Evolutionary conservation across 2,888 invertebrate species (phyloP).

Genomic region (Lithophane leautieri): DNA sequence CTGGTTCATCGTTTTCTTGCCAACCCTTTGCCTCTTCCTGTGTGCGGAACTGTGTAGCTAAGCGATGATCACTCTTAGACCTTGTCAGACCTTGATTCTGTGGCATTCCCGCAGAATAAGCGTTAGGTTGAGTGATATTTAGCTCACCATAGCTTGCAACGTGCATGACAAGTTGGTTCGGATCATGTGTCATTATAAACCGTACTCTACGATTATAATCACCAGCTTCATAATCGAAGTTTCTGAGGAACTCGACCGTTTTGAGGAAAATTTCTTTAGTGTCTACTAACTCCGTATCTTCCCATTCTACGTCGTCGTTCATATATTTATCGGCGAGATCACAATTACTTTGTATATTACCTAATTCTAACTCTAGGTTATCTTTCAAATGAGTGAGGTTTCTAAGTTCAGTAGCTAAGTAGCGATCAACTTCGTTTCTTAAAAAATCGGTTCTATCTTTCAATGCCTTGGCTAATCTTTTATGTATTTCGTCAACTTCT

Average conservation of each 20-base stretch:
- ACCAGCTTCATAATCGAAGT: constrained; percentile 98
- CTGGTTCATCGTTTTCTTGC: constrained; percentile 92
- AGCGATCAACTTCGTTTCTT: constrained; percentile 97
- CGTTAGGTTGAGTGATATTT: constrained; percentile 93
- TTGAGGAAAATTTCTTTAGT: constrained; percentile 98
- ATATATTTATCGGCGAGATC: constrained; percentile 98
- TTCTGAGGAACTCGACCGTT: constrained; percentile 98
- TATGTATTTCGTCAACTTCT: constrained; percentile 98
- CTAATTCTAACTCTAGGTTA: constrained; percentile 98
- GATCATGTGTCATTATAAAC: constrained; percentile 97
- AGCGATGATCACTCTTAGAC: constrained; percentile 97
- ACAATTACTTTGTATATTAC: constrained; percentile 98
- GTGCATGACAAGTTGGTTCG: constrained; percentile 96
- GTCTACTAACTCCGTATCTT: constrained; percentile 97
- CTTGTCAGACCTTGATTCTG: constrained; percentile 95
- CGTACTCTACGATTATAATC: constrained; percentile 96
- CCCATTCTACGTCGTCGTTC: constrained; percentile 97
- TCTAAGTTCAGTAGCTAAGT: constrained; percentile 96
- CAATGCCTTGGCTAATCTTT: constrained; percentile 95
- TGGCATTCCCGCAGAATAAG: constrained; percentile 91
- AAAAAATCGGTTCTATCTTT: constrained; percentile 97
- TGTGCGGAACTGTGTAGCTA: constrained; percentile 96
- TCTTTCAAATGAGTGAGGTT: constrained; percentile 96
- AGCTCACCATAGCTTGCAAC: constrained; percentile 97
- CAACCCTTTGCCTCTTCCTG: constrained; percentile 94